These are phyloP conservation scores for Drymonia ruficornis DNA, from an alignment of 2,888 invertebrate genomes.

Conservation along the genomic window DNA sequence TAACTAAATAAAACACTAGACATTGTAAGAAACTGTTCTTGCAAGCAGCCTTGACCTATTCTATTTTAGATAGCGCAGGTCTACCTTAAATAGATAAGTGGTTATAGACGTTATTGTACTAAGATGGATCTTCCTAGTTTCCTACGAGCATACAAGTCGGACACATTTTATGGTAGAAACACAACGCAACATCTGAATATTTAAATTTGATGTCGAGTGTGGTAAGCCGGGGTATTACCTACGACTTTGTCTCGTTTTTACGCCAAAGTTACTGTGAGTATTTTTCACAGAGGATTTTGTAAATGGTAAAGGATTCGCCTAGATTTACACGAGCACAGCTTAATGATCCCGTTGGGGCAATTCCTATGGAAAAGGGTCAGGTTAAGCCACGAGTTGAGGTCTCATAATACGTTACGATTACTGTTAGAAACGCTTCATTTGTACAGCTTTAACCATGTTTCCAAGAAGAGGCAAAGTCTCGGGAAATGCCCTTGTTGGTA, in stretches of 20 bases:
- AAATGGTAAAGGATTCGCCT: conserved; percentile 46
- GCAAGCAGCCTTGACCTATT: too few relatives aligned
- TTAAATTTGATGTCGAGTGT: neutral
- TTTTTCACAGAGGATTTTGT: conserved; percentile 36
- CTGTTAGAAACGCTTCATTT: conserved; percentile 46
- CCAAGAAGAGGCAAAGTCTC: neutral
- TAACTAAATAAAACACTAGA: too few relatives aligned
- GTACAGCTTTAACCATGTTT: conserved; percentile 13
- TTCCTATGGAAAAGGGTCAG: conserved; percentile 59
- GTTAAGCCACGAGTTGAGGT: conserved; percentile 51
- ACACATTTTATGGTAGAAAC: neutral
- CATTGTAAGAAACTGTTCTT: too few relatives aligned
- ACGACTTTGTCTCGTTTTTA: neutral
- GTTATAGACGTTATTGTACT: too few relatives aligned
- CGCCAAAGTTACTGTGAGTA: conserved; percentile 13
- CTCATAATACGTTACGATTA: conserved; percentile 62
- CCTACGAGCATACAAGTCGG: neutral
- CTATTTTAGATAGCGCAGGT: too few relatives aligned
- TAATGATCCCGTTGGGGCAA: conserved; percentile 61
- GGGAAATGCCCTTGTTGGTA: neutral
- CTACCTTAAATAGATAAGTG: too few relatives aligned
- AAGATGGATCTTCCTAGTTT: neutral
- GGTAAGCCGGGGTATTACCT: neutral
- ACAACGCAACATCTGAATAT: conserved; percentile 4
- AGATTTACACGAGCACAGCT: conserved; percentile 54